Evolutionary conservation across 2,888 invertebrate species (phyloP).

Genomic region (Drymonia ruficornis): DNA sequence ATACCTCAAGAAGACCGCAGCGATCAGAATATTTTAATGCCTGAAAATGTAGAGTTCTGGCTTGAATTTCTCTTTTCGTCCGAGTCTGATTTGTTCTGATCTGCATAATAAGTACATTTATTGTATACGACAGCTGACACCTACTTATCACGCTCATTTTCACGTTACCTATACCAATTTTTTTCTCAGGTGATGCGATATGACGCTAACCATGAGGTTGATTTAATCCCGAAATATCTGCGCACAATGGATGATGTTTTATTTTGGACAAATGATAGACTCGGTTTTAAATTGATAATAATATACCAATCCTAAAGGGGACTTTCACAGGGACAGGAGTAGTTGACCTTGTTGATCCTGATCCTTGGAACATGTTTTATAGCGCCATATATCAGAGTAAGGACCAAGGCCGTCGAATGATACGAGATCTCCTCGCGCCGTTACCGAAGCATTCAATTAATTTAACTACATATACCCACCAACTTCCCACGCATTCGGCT

Average conservation of each 20-base stretch:
- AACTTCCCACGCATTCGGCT: constrained; percentile 70
- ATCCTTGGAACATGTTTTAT: constrained; percentile 49
- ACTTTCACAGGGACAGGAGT: constrained; percentile 7
- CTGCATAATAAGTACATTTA: too few species aligned
- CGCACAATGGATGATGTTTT: not conserved
- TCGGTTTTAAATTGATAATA: not conserved
- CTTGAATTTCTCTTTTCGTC: too few species aligned
- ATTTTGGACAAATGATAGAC: too few species aligned
- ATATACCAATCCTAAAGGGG: not conserved
- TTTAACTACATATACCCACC: constrained; percentile 61
- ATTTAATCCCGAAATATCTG: not conserved
- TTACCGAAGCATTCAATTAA: constrained; percentile 66
- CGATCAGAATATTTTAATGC: too few species aligned
- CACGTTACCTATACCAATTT: too few species aligned
- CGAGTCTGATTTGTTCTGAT: too few species aligned
- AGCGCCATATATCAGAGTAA: constrained; percentile 48
- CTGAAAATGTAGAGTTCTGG: too few species aligned
- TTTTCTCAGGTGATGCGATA: too few species aligned
- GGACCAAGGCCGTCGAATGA: constrained; percentile 53
- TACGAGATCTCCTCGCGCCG: constrained; percentile 48
- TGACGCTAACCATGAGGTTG: too few species aligned
- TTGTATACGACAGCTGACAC: too few species aligned
- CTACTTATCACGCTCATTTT: too few species aligned
- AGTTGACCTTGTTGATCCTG: constrained; percentile 51
- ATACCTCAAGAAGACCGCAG: too few species aligned